A percentile compares a stretch with the other conserved stretches of the same genome.
Conservation (phyloP, 2,888 invertebrate genomes). For the Taenaris catops region DNA sequence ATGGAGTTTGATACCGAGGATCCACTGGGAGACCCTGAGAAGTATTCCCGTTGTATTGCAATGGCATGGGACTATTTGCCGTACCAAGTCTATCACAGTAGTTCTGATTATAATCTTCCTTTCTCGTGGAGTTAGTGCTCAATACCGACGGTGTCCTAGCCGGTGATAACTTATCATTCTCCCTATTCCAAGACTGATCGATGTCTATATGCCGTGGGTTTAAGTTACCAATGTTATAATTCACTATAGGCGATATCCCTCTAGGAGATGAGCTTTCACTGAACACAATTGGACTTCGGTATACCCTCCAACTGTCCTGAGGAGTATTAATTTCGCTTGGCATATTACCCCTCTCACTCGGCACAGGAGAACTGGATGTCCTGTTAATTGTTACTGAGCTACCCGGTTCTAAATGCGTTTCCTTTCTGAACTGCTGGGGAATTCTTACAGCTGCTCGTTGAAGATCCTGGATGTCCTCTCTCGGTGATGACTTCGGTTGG, state of each 20-base stretch:
- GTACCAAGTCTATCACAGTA: constrained; percentile 60
- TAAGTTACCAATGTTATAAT: constrained; percentile 75
- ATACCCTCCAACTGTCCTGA: constrained; percentile 51
- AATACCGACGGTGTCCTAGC: constrained; percentile 47
- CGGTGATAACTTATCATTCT: constrained; percentile 53
- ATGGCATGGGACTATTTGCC: constrained; percentile 53
- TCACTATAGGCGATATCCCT: constrained; percentile 63
- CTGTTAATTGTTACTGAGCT: constrained; percentile 47
- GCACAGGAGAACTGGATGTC: constrained; percentile 56
- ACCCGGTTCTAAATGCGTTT: constrained; percentile 36
- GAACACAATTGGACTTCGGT: constrained; percentile 62
- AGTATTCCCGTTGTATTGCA: constrained; percentile 60
- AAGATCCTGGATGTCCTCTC: constrained; percentile 48
- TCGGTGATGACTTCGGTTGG: constrained; percentile 44
- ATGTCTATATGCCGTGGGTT: constrained; percentile 71
- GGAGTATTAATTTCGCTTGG: constrained; percentile 50
- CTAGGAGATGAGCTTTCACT: constrained; percentile 66
- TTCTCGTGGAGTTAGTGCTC: constrained; percentile 51
- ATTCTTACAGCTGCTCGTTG: constrained; percentile 54
- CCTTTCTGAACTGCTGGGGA: constrained; percentile 52
- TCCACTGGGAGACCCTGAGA: constrained; percentile 45
- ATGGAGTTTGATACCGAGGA: constrained; percentile 67
- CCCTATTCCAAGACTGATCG: constrained; percentile 60
- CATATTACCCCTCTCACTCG: constrained; percentile 30
- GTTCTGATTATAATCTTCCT: constrained; percentile 66